Percentiles rank a stretch among this genome's conserved stretches.
Evolutionary conservation across 2,797 vertebrate species (phyloP).

Genomic region (Natrix natrix): DNA sequence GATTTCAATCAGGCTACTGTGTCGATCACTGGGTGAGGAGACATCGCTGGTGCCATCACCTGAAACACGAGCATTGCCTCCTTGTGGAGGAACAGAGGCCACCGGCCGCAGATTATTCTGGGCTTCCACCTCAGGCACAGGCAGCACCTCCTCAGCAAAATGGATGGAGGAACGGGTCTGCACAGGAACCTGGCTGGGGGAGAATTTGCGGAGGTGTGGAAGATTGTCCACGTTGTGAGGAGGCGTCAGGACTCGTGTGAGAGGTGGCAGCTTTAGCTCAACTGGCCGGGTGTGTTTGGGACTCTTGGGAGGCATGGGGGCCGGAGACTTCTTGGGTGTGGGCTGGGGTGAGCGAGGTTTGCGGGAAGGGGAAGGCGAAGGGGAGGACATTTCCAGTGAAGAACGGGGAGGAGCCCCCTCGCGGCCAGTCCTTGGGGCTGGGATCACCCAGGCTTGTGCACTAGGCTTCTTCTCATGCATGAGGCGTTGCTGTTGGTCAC

Average conservation of each 20-base stretch:
- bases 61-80: slow-evolving; percentile 23
- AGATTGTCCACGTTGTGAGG: slow-evolving; percentile 86
- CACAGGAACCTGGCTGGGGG: slow-evolving; percentile 79
- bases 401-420: slow-evolving; percentile 33
- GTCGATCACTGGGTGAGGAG: slow-evolving; percentile 71
- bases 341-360: slow-evolving; percentile 73
- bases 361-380: slow-evolving; percentile 79
- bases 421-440: slow-evolving; percentile 54
- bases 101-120: slow-evolving; percentile 58
- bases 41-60: slow-evolving; percentile 78
- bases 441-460: slow-evolving; percentile 82
- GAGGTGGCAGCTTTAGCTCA: slow-evolving; percentile 74
- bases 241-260: slow-evolving; percentile 79
- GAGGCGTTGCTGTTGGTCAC: slow-evolving; percentile 85
- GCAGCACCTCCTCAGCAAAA: slow-evolving; percentile 62
- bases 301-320: slow-evolving; percentile 82
- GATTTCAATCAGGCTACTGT: slow-evolving; percentile 84
- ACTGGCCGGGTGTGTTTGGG: slow-evolving; percentile 77
- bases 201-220: slow-evolving; percentile 84
- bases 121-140: slow-evolving; percentile 69
- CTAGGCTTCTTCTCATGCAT: slow-evolving; percentile 74
- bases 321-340: slow-evolving; percentile 74
- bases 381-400: slow-evolving; percentile 27
- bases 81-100: slow-evolving; percentile 46
- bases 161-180: slow-evolving; percentile 88